A percentile compares a stretch with the other conserved stretches of the same genome.
Evolutionary conservation across 1,140 invertebrate species (phyloP).

Genomic region (Papilio polyxenes): DNA sequence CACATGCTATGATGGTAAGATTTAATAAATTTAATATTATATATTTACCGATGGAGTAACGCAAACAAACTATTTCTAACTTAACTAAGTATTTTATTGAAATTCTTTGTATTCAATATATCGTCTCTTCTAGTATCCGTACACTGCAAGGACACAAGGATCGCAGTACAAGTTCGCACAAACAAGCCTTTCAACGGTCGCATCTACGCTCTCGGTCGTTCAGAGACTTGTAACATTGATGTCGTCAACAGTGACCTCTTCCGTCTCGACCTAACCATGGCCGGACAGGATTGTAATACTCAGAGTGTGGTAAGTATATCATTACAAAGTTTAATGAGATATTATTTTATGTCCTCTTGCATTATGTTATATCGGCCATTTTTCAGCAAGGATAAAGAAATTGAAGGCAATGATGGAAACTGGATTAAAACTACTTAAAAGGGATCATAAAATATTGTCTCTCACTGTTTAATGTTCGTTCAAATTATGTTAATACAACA

Average conservation of each 20-base stretch:
- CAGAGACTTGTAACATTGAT: slow-evolving; percentile 97
- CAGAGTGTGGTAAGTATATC: slow-evolving; percentile 89
- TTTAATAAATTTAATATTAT: not conserved
- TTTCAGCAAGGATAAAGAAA: no score
- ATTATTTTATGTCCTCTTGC: no score
- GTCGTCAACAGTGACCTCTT: slow-evolving; percentile 95
- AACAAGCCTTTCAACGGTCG: slow-evolving; percentile 97
- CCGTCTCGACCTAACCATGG: slow-evolving; percentile 94
- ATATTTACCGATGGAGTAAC: not conserved
- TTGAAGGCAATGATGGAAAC: not conserved
- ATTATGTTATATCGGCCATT: no score
- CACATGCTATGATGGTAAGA: slow-evolving; percentile 94
- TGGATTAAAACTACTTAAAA: not conserved
- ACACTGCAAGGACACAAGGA: slow-evolving; percentile 96
- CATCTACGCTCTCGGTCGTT: slow-evolving; percentile 95
- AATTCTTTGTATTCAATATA: not conserved
- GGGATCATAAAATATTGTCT: no score
- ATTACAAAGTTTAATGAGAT: not conserved
- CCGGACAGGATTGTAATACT: slow-evolving; percentile 96
- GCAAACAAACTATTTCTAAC: no score
- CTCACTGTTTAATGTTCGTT: no score
- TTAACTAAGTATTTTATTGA: not conserved
- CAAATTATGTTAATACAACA: no score
- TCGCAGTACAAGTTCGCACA: slow-evolving; percentile 94
- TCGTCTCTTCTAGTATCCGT: slow-evolving; percentile 88